These are phyloP conservation scores for Thripadectes ignobilis DNA, from an alignment of 2,797 vertebrate species.

Conservation along the genomic window DNA sequence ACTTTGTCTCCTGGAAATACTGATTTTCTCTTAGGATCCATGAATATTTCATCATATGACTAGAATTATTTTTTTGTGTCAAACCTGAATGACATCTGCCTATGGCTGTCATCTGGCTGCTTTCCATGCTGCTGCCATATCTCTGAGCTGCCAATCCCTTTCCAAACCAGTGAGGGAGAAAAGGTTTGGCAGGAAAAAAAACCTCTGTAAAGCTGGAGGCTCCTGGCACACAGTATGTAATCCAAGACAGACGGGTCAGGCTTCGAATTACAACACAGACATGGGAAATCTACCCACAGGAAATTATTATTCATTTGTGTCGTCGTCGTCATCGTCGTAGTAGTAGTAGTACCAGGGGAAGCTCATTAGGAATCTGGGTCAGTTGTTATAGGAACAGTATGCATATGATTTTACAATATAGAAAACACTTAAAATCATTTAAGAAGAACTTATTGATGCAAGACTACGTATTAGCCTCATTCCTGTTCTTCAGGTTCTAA, in stretches of 20 bases:
- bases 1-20: rapidly evolving
- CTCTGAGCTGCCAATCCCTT: not conserved
- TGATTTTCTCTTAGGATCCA: not conserved
- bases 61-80: constrained; percentile 9
- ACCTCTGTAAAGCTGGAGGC: not conserved
- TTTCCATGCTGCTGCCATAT: not conserved
- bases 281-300: not conserved
- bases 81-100: not conserved
- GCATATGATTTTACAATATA: not conserved
- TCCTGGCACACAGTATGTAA: not conserved
- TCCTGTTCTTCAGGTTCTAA: not conserved
- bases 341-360: not conserved
- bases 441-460: not conserved
- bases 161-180: not conserved
- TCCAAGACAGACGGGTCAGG: not conserved
- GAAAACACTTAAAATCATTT: not conserved
- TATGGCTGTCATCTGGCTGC: not conserved
- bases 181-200: not conserved
- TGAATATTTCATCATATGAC: not conserved
- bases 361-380: constrained; percentile 28
- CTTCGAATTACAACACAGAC: not conserved
- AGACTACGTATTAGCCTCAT: not conserved
- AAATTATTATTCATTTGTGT: not conserved
- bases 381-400: not conserved
- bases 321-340: not conserved